Base-by-base conservation (phyloP, 2,113 vertebrate genomes). In the Ptyas mucosa region DNA sequence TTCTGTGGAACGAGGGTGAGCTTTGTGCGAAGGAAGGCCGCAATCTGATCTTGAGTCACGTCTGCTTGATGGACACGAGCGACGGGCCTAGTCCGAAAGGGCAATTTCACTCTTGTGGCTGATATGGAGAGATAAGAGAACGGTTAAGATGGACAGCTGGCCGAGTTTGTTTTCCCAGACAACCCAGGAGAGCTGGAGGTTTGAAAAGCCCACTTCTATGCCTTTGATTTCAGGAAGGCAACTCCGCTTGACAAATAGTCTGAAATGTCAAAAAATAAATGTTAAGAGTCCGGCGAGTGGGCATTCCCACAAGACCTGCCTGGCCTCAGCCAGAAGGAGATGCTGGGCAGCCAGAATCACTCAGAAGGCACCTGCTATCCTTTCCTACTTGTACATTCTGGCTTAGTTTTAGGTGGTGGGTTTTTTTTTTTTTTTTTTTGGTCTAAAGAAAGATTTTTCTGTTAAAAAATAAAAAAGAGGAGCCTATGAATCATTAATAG, bases 401-500 rank as follows among this genome's bases (percentile, higher is more conserved):
- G 85, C 91, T 97, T 96, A 94, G 96, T 96, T 97, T 95, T 95
- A 93, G 96, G 93, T 96, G 95, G 93, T 96, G 55, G 55, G 20
- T 57, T 55, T 57, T 57, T 57, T 94, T 95, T 64, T 57, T 55
- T 57, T 57, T 57, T 94, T 95, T 64, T 15, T 64, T 64, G 0
- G 61, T 69, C 75, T 81, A 81, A 81, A 75, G 91, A 95, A 95
- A 96, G 97, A 97, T 92, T 95, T 95, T 58, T 51, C 46, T 51
- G 24, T 26, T 57, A 34, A 53, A 51, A 91, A 49, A 51, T 96
- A 96, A 96, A 94, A 93, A 90, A 94, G 91, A 87, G 93, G 93
- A 94, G 51, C 43, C 75, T 90, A 94, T 98, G 95, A 97, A 98
- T 98, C 96, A 97, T 98, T 98, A 96, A 97, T 97, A 94, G 61